These are phyloP conservation scores for Spea hammondii DNA, from an alignment of 2,797 vertebrate genomes.

Conservation along the genomic window DNA sequence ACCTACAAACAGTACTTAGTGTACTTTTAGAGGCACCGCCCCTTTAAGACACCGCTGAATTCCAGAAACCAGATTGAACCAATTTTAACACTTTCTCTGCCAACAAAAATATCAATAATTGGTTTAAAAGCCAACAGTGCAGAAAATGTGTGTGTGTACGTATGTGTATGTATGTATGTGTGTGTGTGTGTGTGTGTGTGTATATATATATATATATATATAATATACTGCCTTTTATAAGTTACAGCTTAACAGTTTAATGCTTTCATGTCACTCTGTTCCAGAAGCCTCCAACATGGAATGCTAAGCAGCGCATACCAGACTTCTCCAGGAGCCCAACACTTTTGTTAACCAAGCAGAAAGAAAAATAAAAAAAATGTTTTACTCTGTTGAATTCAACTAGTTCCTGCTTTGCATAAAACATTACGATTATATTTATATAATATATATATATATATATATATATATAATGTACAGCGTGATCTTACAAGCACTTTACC, in stretches of 20 bases:
- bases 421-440: not conserved
- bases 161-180: no score
- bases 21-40: not conserved
- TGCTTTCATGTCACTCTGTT: not conserved
- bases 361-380: not conserved
- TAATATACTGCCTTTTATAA: not conserved
- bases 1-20: not conserved
- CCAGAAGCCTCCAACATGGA: not conserved
- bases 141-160: not conserved
- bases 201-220: no score
- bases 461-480: no score
- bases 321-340: not conserved
- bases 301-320: constrained; percentile 11
- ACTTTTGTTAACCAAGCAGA: constrained; percentile 14
- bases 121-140: not conserved
- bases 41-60: not conserved
- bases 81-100: not conserved
- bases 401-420: not conserved
- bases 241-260: not conserved
- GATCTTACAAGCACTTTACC: no score
- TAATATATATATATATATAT: no score
- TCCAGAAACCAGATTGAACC: not conserved
- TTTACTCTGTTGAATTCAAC: not conserved
- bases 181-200: no score
- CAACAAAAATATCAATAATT: not conserved